phyloP scores from a whole-genome alignment of 2,888 invertebrate species.

The Chironomus riparius region DNA sequence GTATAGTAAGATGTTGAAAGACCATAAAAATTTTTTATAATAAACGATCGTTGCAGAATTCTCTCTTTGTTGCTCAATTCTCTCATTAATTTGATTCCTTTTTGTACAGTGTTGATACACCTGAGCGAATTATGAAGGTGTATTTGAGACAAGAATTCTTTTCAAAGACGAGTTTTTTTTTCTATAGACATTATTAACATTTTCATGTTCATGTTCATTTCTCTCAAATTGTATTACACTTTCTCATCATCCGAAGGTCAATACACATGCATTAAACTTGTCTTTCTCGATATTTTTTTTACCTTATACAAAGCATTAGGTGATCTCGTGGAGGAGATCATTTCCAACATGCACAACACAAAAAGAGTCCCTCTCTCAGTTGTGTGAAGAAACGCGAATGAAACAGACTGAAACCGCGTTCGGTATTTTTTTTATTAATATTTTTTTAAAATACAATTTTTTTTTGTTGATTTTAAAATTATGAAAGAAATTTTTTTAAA shows the following conservation, averaged over 20 bases:
- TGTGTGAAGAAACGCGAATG: slow-evolving; percentile 19
- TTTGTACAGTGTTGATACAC: not conserved
- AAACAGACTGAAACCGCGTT: slow-evolving; percentile 21
- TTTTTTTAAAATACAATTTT: not conserved
- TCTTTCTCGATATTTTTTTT: not conserved
- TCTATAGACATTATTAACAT: not conserved
- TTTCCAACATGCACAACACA: not conserved
- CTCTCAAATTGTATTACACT: not conserved
- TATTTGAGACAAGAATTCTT: not conserved
- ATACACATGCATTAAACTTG: slow-evolving; percentile 5
- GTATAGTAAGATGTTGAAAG: slow-evolving; percentile 3
- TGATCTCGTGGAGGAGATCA: not conserved
- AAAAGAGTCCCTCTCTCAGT: not conserved
- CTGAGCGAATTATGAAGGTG: not conserved
- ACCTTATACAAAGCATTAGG: not conserved
- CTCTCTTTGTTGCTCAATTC: not conserved
- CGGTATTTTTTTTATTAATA: not conserved
- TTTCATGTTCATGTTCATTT: not conserved
- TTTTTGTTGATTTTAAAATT: not conserved
- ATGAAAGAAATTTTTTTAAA: not conserved
- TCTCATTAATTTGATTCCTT: not conserved
- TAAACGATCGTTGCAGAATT: not conserved
- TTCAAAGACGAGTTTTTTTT: slow-evolving; percentile 15
- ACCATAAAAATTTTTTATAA: slow-evolving; percentile 7
- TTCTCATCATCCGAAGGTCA: not conserved